These are phyloP conservation scores for Steinernema scapterisci DNA, from an alignment of 2,888 invertebrate species.

Conservation along the genomic window DNA sequence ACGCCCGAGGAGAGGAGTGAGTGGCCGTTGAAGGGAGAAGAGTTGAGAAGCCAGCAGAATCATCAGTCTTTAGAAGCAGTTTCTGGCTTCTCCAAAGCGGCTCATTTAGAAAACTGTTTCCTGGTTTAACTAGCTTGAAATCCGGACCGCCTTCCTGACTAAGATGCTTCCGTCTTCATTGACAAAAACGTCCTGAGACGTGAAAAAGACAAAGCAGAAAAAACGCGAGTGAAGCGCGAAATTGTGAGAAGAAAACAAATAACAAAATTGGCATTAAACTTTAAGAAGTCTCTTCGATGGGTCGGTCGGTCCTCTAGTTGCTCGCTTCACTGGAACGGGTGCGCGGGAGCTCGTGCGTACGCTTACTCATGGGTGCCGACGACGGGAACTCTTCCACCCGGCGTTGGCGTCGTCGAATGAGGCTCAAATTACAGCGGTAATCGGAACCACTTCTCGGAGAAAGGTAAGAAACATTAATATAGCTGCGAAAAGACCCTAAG, in stretches of 20 bases:
- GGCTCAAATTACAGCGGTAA: conserved; percentile 11
- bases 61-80: no score
- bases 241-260: conserved; percentile 5
- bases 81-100: neutral
- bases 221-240: neutral
- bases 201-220: neutral
- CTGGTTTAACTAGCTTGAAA: no score
- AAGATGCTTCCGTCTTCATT: neutral
- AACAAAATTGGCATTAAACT: conserved; percentile 6
- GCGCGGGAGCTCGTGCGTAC: neutral
- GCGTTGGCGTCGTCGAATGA: neutral
- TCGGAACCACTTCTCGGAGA: neutral
- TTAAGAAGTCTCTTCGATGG: neutral
- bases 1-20: neutral
- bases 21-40: neutral
- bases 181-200: neutral
- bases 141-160: no score
- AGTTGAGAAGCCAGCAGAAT: neutral
- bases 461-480: no score
- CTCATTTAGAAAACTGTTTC: no score
- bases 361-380: neutral
- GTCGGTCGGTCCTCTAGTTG: no score
- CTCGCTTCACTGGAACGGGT: no score
- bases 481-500: no score
- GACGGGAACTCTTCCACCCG: neutral